These are phyloP conservation scores for Silurus aristotelis DNA, from an alignment of 2,797 vertebrate genomes.

Conservation along the genomic window DNA sequence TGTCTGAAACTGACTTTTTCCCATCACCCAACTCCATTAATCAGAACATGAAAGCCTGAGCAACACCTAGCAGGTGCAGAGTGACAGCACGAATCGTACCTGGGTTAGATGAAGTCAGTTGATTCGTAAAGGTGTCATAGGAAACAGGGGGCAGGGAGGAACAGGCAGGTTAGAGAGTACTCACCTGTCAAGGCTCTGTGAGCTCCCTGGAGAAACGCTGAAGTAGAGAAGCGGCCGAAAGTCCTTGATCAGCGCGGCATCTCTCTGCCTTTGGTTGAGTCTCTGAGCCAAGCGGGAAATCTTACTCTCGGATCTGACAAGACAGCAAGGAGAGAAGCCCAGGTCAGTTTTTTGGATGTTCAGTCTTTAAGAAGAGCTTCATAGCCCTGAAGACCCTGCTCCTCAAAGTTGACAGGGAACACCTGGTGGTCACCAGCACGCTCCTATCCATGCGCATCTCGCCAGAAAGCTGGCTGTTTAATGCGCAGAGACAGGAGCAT, in stretches of 20 bases:
- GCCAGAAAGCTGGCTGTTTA: conserved; percentile 52
- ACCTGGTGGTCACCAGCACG: conserved; percentile 53
- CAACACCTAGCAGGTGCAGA: conserved; percentile 26
- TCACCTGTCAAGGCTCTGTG: conserved; percentile 83
- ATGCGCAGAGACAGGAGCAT: conserved; percentile 48
- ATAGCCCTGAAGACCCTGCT: conserved; percentile 20
- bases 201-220: conserved; percentile 70
- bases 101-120: conserved; percentile 12
- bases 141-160: not conserved
- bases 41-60: conserved; percentile 36
- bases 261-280: conserved; percentile 78
- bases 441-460: conserved; percentile 57
- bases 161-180: conserved; percentile 45
- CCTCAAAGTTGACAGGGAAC: conserved; percentile 45
- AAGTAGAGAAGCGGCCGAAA: conserved; percentile 76
- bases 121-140: conserved; percentile 10
- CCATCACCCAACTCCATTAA: conserved; percentile 42
- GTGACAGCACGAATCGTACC: not conserved
- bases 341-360: conserved; percentile 34
- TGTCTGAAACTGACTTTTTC: conserved; percentile 23
- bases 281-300: conserved; percentile 77
- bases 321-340: conserved; percentile 38
- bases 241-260: conserved; percentile 84
- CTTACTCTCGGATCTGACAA: conserved; percentile 70
- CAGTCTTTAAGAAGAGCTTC: conserved; percentile 34